A percentile compares a stretch with the other conserved stretches of the same genome.
Conservation (phyloP, 1,140 invertebrate species). For the Drosophila kanapiae region DNA sequence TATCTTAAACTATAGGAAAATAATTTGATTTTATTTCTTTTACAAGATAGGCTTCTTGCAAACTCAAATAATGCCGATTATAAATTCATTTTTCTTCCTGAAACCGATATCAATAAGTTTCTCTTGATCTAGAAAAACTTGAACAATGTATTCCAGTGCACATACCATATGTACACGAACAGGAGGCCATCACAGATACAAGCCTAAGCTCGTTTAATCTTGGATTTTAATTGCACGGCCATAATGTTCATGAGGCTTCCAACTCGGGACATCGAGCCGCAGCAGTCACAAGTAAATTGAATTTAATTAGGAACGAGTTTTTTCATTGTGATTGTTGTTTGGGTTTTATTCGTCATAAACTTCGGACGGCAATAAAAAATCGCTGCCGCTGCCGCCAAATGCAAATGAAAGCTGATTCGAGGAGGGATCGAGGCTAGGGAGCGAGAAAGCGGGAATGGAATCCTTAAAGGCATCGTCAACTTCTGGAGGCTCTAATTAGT, state of each 20-base stretch:
- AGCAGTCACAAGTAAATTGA: conserved; percentile 77
- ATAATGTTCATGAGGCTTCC: conserved; percentile 54
- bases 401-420: conserved; percentile 36
- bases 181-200: conserved; percentile 30
- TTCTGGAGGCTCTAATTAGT: conserved; percentile 65
- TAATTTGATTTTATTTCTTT: too few species aligned
- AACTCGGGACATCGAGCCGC: conserved; percentile 29
- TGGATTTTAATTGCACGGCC: conserved; percentile 76
- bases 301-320: conserved; percentile 77
- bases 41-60: not conserved
- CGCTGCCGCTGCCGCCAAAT: conserved; percentile 50
- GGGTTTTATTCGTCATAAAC: conserved; percentile 75
- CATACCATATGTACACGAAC: not conserved
- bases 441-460: not conserved
- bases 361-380: conserved; percentile 66
- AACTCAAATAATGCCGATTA: not conserved
- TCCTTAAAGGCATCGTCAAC: conserved; percentile 57
- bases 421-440: too few species aligned
- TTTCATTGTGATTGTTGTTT: conserved; percentile 75
- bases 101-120: not conserved
- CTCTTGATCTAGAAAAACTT: too few species aligned
- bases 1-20: too few species aligned
- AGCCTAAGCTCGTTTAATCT: conserved; percentile 72
- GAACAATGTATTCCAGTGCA: not conserved
- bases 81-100: not conserved